These are phyloP conservation scores for Plebejus argus DNA, from an alignment of 2,888 invertebrate genomes.

Conservation along the genomic window DNA sequence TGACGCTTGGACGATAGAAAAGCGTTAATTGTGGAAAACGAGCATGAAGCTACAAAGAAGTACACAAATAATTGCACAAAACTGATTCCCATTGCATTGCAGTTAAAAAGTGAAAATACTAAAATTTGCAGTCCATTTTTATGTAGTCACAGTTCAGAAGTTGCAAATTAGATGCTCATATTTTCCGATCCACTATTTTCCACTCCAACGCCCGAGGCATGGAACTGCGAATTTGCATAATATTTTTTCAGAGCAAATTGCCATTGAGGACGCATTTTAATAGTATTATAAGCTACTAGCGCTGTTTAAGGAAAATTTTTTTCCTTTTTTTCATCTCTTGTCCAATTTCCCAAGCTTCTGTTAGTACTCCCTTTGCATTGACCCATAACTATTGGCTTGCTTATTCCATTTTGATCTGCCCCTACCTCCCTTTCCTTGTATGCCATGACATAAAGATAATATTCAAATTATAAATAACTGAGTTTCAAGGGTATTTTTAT, in stretches of 20 bases:
- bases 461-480: too few relatives aligned
- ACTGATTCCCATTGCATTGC: background rate
- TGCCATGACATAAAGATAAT: too few relatives aligned
- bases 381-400: too few relatives aligned
- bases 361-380: too few relatives aligned
- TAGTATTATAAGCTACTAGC: background rate
- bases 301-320: too few relatives aligned
- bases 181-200: constrained; percentile 22
- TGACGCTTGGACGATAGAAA: too few relatives aligned
- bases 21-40: background rate
- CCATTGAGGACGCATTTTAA: background rate
- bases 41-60: background rate
- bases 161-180: constrained; percentile 26
- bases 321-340: too few relatives aligned
- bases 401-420: too few relatives aligned
- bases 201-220: constrained; percentile 14
- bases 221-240: constrained; percentile 11
- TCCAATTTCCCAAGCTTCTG: too few relatives aligned
- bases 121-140: constrained; percentile 6
- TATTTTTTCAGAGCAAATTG: constrained; percentile 10
- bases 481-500: too few relatives aligned
- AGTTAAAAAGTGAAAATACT: constrained; percentile 1
- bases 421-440: too few relatives aligned
- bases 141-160: constrained; percentile 17
- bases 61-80: background rate